A percentile compares a stretch with the other conserved stretches of the same genome.
These are phyloP conservation scores for Epinephelus moara DNA, from an alignment of 2,113 vertebrate genomes.

Conservation along the genomic window DNA sequence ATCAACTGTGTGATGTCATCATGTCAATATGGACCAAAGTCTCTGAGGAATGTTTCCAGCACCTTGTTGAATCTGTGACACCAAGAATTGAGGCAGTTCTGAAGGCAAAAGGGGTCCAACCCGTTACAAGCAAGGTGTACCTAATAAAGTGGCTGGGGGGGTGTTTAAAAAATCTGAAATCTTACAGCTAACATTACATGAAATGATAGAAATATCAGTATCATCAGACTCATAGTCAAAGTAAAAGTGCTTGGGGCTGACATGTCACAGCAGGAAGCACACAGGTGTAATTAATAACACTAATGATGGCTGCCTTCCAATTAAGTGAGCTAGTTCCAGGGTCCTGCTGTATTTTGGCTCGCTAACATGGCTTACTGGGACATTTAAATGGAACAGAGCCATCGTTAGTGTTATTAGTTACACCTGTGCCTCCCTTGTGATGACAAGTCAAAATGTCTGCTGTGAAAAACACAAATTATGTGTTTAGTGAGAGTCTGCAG, in stretches of 20 bases:
- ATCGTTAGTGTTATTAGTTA: conserved; percentile 22
- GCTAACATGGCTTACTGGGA: neutral
- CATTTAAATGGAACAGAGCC: conserved; percentile 17
- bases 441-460: neutral
- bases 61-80: too few relatives aligned
- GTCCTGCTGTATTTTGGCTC: conserved; percentile 30
- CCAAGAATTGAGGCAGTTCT: too few relatives aligned
- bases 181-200: neutral
- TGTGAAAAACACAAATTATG: conserved; percentile 11
- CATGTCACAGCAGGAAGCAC: conserved; percentile 5
- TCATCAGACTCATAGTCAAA: conserved; percentile 3
- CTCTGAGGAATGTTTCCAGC: too few relatives aligned
- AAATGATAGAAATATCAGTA: neutral
- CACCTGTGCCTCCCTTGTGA: neutral
- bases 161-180: too few relatives aligned
- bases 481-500: neutral
- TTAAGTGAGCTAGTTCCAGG: conserved; percentile 9
- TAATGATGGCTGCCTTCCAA: neutral
- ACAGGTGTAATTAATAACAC: conserved; percentile 8
- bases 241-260: neutral
- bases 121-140: too few relatives aligned
- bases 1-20: too few relatives aligned
- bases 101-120: too few relatives aligned
- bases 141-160: too few relatives aligned
- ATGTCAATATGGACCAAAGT: too few relatives aligned